Base-by-base conservation (phyloP, 1,140 invertebrate genomes). In the Arctopsyche grandis region DNA sequence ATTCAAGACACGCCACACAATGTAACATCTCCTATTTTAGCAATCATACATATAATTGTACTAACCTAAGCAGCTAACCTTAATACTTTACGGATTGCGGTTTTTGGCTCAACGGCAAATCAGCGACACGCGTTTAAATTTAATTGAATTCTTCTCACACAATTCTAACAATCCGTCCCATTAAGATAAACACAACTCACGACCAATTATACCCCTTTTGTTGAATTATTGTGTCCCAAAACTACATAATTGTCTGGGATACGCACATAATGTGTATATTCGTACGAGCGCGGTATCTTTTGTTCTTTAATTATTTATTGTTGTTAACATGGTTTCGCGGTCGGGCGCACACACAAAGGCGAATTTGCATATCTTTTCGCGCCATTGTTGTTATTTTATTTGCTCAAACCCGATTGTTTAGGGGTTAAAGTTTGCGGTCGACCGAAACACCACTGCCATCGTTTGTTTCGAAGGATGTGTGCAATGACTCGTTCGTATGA, bases 271-370 rank as follows among this genome's bases (percentile, higher is more conserved):
- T n/a, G n/a, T n/a, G 7, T 38, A 38, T 38, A 4, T 38, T 7
- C 1, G 29, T 38, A 9, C 56, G 9, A 60, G 56, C 56, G 56
- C 56, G 56, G 14, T 60, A 21, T 21, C 56, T 60, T 60, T 60
- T 60, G 56, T 60, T 60, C 29, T 58, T 4, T 58, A 58, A 4
- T 58, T 69, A 69, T 38, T 69, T 69, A 69, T 38, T 38, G 29
- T 69, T 44, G 63, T 69, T 29, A 69, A 69, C 66, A 69, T 69
- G 26, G 66, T 69, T 69, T 69, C 26, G 29, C 29, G 66, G 38
- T 29, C 56, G n/a, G 38, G 12, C 29, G 1, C 29, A 38, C 29
- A 38, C 66, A 69, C 66, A 69, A 69, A 69, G 38, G 66, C 24
- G 66, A 69, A 69, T 69, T 69, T 38, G 26, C 66, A 69, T 69